Conservation (phyloP, 2,113 vertebrate genomes). For the Trochalopteron elliotii region DNA sequence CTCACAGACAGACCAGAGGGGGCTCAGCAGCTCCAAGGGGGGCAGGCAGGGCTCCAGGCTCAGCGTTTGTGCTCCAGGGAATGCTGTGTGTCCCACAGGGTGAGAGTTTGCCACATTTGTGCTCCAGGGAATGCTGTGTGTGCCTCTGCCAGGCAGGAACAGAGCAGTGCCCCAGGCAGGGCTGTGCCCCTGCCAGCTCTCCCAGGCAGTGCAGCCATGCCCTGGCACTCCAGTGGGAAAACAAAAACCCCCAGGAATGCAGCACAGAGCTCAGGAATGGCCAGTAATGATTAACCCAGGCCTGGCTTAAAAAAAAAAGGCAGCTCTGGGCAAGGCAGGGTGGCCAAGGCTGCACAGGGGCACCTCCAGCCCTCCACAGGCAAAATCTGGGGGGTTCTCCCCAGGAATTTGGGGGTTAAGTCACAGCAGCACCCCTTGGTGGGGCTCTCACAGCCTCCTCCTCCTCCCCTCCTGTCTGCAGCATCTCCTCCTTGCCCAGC, state of each 20-base stretch:
- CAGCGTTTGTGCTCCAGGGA: too few species aligned
- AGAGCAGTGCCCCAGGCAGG: not conserved
- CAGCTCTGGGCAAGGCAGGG: not conserved
- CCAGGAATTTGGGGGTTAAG: not conserved
- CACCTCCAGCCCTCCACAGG: not conserved
- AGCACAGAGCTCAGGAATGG: not conserved
- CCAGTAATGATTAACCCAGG: constrained; percentile 44
- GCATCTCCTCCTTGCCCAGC: not conserved
- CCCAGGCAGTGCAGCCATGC: not conserved
- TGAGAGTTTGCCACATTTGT: too few species aligned
- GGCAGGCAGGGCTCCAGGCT: not conserved
- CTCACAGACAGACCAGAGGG: accelerated
- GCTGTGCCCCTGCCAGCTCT: not conserved
- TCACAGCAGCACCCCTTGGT: not conserved
- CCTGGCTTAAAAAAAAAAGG: not conserved
- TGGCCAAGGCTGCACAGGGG: not conserved
- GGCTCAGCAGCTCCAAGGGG: not conserved
- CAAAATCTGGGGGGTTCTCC: not conserved
- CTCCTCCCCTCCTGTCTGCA: not conserved
- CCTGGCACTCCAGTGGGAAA: not conserved
- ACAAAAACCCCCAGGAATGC: not conserved
- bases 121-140: not conserved
- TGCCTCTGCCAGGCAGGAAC: not conserved
- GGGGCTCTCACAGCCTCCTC: not conserved
- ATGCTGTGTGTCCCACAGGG: too few species aligned